Conservation (phyloP, 2,888 invertebrate species). For the Brachyptera putata region DNA sequence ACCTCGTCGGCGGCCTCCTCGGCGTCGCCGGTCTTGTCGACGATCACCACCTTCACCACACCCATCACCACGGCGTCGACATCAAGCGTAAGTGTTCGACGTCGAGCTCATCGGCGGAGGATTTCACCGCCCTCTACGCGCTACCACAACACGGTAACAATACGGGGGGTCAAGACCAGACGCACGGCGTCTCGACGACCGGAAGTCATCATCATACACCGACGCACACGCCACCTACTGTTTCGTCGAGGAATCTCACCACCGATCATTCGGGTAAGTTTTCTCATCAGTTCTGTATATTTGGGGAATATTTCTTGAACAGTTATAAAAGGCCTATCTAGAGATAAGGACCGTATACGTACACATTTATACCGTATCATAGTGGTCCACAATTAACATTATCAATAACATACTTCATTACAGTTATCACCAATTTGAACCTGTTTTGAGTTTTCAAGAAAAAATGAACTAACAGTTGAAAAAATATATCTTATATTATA, state of each 20-base stretch:
- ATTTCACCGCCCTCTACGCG: conserved; percentile 82
- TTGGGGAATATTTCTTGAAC: too few relatives aligned
- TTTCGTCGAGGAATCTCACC: conserved; percentile 43
- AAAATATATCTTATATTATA: too few relatives aligned
- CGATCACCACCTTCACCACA: conserved; percentile 63
- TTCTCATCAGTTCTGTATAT: too few relatives aligned
- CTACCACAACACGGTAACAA: conserved; percentile 48
- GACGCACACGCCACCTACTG: conserved; percentile 64
- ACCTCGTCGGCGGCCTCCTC: conserved; percentile 71
- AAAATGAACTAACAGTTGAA: too few relatives aligned
- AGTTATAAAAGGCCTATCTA: too few relatives aligned
- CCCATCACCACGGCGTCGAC: conserved; percentile 34
- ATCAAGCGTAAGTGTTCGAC: conserved; percentile 37
- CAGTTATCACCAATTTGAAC: too few relatives aligned
- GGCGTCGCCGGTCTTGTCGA: conserved; percentile 76
- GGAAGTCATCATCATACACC: conserved; percentile 58
- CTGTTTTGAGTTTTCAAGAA: too few relatives aligned
- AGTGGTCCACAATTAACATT: too few relatives aligned
- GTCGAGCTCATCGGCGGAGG: conserved; percentile 73
- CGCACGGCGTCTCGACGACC: conserved; percentile 40
- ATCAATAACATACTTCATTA: too few relatives aligned
- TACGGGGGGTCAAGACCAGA: conserved; percentile 36
- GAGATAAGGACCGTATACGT: too few relatives aligned
- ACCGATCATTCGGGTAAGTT: conserved; percentile 46
- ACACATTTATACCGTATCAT: too few relatives aligned